Evolutionary conservation across 2,113 vertebrate species (phyloP), one percentile per base, ranked within the genome.

Genomic region (Anhinga anhinga): DNA sequence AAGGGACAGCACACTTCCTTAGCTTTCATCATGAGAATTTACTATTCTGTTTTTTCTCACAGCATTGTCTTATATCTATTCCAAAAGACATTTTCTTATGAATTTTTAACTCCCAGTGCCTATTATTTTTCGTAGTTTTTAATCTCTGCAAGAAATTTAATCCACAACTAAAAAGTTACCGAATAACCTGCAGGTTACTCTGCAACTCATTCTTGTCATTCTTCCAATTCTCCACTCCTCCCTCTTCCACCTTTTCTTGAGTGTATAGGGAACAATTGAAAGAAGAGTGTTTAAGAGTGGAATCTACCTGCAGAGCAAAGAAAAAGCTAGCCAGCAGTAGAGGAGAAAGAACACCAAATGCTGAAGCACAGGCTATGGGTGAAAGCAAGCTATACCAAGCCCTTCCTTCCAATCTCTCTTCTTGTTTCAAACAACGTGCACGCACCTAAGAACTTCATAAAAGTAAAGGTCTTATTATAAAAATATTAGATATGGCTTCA

Each of bases 121-220:
- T 77, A 77, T n/a, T 86, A 49, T 30, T 79, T 96, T 42, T 61
- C 17, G 66, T 61, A 95, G 55, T 7, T 78, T 78, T 86, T 95
- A 34, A 77, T 40, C 47, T 47, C 50, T n/a, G 70, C 17, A 53
- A 73, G 67, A 88, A 61, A 82, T 88, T 66, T 96, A 94, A 97
- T 92, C 67, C 76, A 71, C 79, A 94, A 94, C 90, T 81, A 77
- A 63, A 49, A 80, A 96, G 96, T 97, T 97, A 95, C 5, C 13
- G 2, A 78, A 19, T 95, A 97, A 97, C 85, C 61, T 25, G 9
- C 38, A 34, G 15, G 96, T 96, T 97, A 97, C 27, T 93, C 88
- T 95, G 78, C 85, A 96, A 94, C 90, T 91, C 82, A 86, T 94
- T 94, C 86, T 40, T 96, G 92, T 90, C 82, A 93, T 94, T 95